Base-by-base conservation (phyloP, 2,888 invertebrate genomes). In the Troides helena region DNA sequence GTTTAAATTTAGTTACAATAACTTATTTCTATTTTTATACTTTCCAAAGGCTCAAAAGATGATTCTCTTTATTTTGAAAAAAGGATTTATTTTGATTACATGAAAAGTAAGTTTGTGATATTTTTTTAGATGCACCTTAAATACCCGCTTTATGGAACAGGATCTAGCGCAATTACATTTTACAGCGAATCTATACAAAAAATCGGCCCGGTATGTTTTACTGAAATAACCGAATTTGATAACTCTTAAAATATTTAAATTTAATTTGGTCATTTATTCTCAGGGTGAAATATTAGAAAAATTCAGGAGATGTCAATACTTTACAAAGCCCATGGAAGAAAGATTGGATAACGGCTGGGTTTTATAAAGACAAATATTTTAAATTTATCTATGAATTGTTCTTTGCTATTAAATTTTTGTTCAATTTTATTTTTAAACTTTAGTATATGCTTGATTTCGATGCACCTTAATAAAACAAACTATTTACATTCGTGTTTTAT, bases 231-330 rank as follows among this genome's bases (percentile, higher is more conserved):
- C 10, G 30, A n/a, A 3, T 36, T 62, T 50, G 12, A 7, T 43
- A 39, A 12, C 30, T 30, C 30, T 50, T 10, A 39, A 39, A 62
- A 39, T 62, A 5, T 60, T 36, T 4, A 30, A 10, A 12, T 36
- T 18, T 60, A 30, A 17, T 30, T 56, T 56, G 12, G 18, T 56
- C 18, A 64, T 64, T 56, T 4, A 36, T 7, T 60, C 30, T 60
- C 79, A 93, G 93, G 88, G 87, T 8, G 93, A 92, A 78, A 91
- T 93, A 72, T 80, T 93, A 71, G 90, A 92, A 73, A 92, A 92
- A 74, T 93, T 93, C 74, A 82, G 92, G 67, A 80, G 88, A 75
- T 87, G 86, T 72, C 91, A 91, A 73, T 81, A 87, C 74, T 90
- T 93, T 68, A 89, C 92, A 1, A 92, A 85, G 71, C 91, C 93